Percentiles rank a stretch among this genome's conserved stretches.
Evolutionary conservation across 1,140 invertebrate species (phyloP).

Genomic region (Amphibalanus amphitrite): DNA sequence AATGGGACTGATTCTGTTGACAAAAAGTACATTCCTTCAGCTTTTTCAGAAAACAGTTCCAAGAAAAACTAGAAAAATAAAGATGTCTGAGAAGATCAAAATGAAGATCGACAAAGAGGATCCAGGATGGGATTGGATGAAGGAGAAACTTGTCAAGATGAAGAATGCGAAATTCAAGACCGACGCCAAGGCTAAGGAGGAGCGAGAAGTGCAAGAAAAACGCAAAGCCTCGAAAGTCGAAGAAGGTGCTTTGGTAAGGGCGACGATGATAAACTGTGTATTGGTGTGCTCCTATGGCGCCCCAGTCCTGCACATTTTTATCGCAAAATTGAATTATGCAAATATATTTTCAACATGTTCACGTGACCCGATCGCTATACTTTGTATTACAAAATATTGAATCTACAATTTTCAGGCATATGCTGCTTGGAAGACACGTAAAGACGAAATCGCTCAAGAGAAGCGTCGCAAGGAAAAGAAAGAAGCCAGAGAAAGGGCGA

Average conservation of each 20-base stretch:
- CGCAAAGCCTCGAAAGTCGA: not conserved
- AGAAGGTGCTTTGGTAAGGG: not conserved
- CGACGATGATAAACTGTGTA: too few species aligned
- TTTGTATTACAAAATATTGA: too few species aligned
- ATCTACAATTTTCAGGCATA: not conserved
- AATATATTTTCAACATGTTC: too few species aligned
- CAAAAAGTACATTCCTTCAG: too few species aligned
- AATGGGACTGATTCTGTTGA: too few species aligned
- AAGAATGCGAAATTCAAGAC: not conserved
- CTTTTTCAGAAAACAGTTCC: not conserved
- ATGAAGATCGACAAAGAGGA: not conserved
- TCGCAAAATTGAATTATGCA: too few species aligned
- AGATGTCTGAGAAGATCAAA: not conserved
- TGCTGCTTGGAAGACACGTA: not conserved
- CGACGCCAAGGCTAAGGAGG: not conserved
- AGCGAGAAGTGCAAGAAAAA: not conserved
- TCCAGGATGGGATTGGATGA: not conserved
- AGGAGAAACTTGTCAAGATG: not conserved
- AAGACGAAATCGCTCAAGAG: not conserved
- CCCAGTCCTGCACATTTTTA: too few species aligned
- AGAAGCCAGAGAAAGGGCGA: not conserved
- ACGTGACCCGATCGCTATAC: too few species aligned
- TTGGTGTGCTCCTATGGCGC: too few species aligned
- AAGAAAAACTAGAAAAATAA: not conserved
- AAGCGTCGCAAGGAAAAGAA: not conserved